Conservation (phyloP, 2,797 vertebrate genomes). For the Gambusia yucatana region DNA sequence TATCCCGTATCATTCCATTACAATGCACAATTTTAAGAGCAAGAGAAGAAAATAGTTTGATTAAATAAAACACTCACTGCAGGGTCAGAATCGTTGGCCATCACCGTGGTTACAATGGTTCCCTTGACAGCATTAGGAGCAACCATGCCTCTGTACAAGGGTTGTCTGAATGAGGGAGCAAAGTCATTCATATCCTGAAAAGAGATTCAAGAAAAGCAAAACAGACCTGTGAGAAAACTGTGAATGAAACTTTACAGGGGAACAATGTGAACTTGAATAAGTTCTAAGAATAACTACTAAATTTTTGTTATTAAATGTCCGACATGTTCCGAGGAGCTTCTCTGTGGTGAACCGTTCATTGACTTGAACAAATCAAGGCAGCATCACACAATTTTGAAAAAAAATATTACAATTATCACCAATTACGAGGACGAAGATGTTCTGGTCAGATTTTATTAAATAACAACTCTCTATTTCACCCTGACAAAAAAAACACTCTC, state of each 20-base stretch:
- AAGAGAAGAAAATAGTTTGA: conserved; percentile 44
- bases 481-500: neutral
- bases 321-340: neutral
- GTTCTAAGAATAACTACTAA: no score
- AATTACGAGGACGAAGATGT: neutral
- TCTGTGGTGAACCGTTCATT: neutral
- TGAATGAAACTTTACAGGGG: neutral
- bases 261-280: neutral
- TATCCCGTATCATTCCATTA: conserved; percentile 42
- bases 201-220: conserved; percentile 40
- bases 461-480: neutral
- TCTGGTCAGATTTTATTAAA: neutral
- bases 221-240: conserved; percentile 19
- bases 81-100: conserved; percentile 91
- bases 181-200: conserved; percentile 98
- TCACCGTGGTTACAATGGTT: conserved; percentile 88
- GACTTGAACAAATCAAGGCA: neutral
- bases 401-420: neutral
- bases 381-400: neutral
- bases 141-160: conserved; percentile 92
- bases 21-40: conserved; percentile 24
- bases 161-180: conserved; percentile 88
- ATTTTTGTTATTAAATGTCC: neutral
- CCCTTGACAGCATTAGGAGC: conserved; percentile 95
- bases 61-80: conserved; percentile 83